Base-by-base conservation (phyloP, 2,888 invertebrate genomes). In the Hartigia nigra region DNA sequence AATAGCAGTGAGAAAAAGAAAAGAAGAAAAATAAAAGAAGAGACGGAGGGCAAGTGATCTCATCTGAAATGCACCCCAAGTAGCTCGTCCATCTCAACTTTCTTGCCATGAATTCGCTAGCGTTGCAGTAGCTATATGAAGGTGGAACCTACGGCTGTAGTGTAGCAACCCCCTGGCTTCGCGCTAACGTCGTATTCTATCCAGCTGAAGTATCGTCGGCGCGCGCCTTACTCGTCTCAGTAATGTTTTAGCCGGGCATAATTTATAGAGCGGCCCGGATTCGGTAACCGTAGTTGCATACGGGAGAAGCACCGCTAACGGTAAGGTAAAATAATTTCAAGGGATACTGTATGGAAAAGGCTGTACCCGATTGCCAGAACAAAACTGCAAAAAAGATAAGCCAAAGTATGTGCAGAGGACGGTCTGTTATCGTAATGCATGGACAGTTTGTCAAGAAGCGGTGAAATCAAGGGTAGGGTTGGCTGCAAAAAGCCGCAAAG, bases 1-100 rank as follows among this genome's bases (percentile, higher is more conserved):
- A 34, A 23, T 72, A 34, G 76, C 37, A 3, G 75, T 12, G 37
- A 31, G 76, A 23, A 5, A 55, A 55, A 55, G 55, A 55, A 55
- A 55, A 55, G 9, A 55, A 55, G 2, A 55, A 23, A 55, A 55
- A 55, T 55, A 55, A 55, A 55, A 2, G 23, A 23, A 14, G 39
- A 39, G 55, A 23, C 9, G 55, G 35, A 70, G 39, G 69, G 74
- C 55, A 34, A 77, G 74, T 74, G 37, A 69, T 76, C 80, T 87
- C 84, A 84, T 87, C 80, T 77, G 31, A 81, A 78, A 86, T 86
- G 83, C 86, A 78, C 77, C 82, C 82, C 81, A 75, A 82, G 83
- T 75, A 82, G 80, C 86, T 82, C 85, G 81, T 82, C 83, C 81
- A 78, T 83, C 82, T 80, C 83, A 77, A 79, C 81, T 80, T 79